These are phyloP conservation scores for Drosophila sturtevanti DNA, from an alignment of 1,140 invertebrate genomes.

Conservation along the genomic window DNA sequence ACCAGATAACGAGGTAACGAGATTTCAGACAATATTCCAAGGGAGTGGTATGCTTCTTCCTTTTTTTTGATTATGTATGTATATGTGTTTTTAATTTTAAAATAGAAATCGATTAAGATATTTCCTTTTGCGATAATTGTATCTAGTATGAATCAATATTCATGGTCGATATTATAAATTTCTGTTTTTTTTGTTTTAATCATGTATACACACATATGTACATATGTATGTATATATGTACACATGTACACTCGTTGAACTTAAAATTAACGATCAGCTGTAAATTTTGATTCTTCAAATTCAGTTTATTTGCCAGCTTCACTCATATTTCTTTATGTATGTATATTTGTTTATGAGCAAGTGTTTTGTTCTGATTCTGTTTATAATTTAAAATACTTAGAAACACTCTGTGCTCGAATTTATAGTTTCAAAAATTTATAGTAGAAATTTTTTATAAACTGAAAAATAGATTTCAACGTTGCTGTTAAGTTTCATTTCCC, in stretches of 20 bases:
- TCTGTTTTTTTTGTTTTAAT: background rate
- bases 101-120: background rate
- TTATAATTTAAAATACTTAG: constrained; percentile 24
- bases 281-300: constrained; percentile 26
- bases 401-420: constrained; percentile 16
- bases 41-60: too few species aligned
- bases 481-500: background rate
- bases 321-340: constrained; percentile 64
- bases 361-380: constrained; percentile 56
- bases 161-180: background rate
- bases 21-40: too few species aligned
- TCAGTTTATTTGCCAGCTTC: constrained; percentile 31
- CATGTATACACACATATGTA: background rate
- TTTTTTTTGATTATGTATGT: too few species aligned
- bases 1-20: too few species aligned
- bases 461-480: background rate
- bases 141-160: background rate
- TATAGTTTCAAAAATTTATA: constrained; percentile 50
- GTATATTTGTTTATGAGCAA: constrained; percentile 32
- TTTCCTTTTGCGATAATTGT: background rate
- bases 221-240: background rate
- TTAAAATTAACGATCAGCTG: constrained; percentile 27
- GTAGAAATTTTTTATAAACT: constrained; percentile 30
- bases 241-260: background rate
- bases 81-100: background rate